Conservation (phyloP, 37 sponge, comb jelly and placozoan species). For the Oscarella lobularis region DNA sequence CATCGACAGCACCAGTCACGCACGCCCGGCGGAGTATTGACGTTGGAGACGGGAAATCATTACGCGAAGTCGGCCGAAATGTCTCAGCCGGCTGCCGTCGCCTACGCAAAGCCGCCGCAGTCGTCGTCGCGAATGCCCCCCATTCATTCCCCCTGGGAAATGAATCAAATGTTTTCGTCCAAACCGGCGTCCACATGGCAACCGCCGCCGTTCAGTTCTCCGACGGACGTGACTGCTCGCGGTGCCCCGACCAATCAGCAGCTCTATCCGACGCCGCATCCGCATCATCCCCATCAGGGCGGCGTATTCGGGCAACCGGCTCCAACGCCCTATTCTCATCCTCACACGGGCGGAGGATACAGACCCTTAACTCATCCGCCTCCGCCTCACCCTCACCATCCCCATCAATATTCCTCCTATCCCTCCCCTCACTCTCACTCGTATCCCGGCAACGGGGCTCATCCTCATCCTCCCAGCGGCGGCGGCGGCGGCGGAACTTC, state of each 20-base stretch:
- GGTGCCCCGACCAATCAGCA: neutral
- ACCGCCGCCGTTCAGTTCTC: neutral
- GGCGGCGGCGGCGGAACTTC: neutral
- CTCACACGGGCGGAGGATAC: neutral
- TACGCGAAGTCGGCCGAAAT: neutral
- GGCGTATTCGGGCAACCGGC: too few species aligned
- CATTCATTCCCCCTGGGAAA: neutral
- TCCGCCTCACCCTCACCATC: neutral
- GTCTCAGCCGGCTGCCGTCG: neutral
- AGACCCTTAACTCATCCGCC: too few species aligned
- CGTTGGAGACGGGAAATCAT: neutral
- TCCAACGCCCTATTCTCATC: too few species aligned
- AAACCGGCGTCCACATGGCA: conserved; percentile 1
- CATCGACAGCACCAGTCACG: neutral
- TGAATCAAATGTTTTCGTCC: too few species aligned
- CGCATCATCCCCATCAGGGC: neutral
- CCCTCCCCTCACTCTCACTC: neutral
- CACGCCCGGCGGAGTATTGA: neutral
- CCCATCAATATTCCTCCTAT: neutral
- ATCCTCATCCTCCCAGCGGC: neutral
- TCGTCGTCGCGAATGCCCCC: neutral
- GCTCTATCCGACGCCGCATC: neutral
- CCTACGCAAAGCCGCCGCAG: neutral
- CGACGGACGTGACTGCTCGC: neutral
- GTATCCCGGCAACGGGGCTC: neutral